These are phyloP conservation scores for Hycleus cichorii DNA, from an alignment of 1,140 invertebrate genomes.

Conservation along the genomic window DNA sequence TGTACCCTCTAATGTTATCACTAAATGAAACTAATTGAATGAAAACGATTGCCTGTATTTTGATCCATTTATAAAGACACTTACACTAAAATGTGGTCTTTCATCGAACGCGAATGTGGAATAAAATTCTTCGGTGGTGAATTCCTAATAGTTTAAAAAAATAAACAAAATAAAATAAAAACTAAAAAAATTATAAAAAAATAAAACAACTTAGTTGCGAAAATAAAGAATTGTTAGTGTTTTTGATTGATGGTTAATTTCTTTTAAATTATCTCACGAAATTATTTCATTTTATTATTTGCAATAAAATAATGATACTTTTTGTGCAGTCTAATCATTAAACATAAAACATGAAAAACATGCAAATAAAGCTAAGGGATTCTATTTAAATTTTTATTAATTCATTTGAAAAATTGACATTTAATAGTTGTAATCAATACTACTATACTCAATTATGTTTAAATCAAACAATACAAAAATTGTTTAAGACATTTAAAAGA, in stretches of 20 bases:
- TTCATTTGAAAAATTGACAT: too few relatives aligned
- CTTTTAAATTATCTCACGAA: not conserved
- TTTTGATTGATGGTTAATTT: too few relatives aligned
- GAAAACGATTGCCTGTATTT: not conserved
- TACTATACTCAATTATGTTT: too few relatives aligned
- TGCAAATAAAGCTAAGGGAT: not conserved
- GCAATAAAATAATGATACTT: conserved; percentile 1
- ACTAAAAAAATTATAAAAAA: not conserved
- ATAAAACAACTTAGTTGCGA: not conserved
- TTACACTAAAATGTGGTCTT: conserved; percentile 32
- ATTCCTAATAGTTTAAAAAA: conserved; percentile 31
- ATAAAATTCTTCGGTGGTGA: conserved; percentile 37
- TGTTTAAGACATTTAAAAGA: too few relatives aligned
- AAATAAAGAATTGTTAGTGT: too few relatives aligned
- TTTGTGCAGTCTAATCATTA: conserved; percentile 13
- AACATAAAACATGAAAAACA: conserved; percentile 2
- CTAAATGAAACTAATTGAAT: too few relatives aligned
- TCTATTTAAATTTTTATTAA: too few relatives aligned
- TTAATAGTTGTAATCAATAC: too few relatives aligned
- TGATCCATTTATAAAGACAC: conserved; percentile 12
- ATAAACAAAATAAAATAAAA: conserved; percentile 14
- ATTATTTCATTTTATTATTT: not conserved
- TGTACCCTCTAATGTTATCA: too few relatives aligned
- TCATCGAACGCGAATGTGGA: conserved; percentile 38
- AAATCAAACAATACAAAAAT: too few relatives aligned